phyloP scores from a whole-genome alignment of 2,113 vertebrate genomes.

The Sander vitreus region DNA sequence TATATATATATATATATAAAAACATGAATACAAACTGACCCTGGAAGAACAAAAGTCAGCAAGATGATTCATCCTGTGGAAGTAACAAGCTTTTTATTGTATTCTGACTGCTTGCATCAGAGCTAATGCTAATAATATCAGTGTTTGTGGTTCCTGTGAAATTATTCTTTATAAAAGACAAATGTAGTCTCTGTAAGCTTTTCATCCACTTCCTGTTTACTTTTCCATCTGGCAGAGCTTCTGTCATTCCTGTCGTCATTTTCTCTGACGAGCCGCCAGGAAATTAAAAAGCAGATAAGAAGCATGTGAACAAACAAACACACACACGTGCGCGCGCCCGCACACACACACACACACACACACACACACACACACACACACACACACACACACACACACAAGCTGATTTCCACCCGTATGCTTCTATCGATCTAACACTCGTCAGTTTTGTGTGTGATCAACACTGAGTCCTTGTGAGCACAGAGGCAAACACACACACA shows the following conservation, averaged over 20 bases:
- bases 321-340: not conserved
- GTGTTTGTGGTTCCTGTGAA: not conserved
- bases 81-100: not conserved
- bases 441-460: not conserved
- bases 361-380: not conserved
- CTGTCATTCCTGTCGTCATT: not conserved
- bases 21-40: too few relatives aligned
- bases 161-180: not conserved
- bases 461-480: not conserved
- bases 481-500: not conserved
- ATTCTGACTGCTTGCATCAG: not conserved
- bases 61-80: not conserved
- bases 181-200: not conserved
- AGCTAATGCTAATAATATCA: conserved; percentile 3
- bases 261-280: conserved; percentile 43
- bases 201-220: conserved; percentile 55
- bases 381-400: not conserved
- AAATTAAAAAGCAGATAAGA: conserved; percentile 70
- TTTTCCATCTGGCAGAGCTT: conserved; percentile 27
- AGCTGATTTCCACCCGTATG: not conserved
- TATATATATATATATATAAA: too few relatives aligned
- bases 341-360: conserved; percentile 8
- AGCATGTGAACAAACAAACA: conserved; percentile 11
- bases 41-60: not conserved
- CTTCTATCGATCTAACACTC: not conserved